Base-by-base conservation (phyloP, 1,140 invertebrate species). In the Melanaphis sacchari region DNA sequence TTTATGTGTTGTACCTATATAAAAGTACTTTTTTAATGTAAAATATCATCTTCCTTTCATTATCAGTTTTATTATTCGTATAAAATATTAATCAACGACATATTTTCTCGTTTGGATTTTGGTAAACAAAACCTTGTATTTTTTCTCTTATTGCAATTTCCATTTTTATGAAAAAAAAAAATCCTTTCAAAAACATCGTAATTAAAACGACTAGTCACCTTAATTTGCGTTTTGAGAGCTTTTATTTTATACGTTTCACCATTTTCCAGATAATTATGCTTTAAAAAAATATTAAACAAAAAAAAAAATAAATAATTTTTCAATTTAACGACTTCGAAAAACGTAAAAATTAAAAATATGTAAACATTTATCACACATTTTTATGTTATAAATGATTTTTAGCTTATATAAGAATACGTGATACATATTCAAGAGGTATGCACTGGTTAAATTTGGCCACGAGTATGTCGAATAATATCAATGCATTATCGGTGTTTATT, bases 61-160 rank as follows among this genome's bases (percentile, higher is more conserved):
- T 7, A 38, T 82, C 6, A 26, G 38, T 82, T 22, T 82, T 82
- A 7, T 82, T 82, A 22, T 82, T 24, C 1, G 7, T 40, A 82
- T 82, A 82, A 82, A 82, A 40, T 41, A 84, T 84, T 84, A 84
- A 41, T 84, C 82, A 84, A 84, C 82, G 82, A 41, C 24, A 41
- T 84, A 41, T 41, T 41, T 41, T 84, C 38, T 84, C 24, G 24
- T 41, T 31, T 84, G 40, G 24, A 84, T 41, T 84, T 41, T 41
- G 38, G 24, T 26, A 41, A 26, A 84, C 22, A 82, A 40, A 82
- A 82, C 38, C 81, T 38, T 24, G 22, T 36, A 24, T 8, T 82
- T 38, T 81, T 82, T 38, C 38, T 22, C 7, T 82, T 9, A 24
- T 82, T 82, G 22, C 8, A 24, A 84, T 84, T 41, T 26, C 22